Evolutionary conservation across 2,888 invertebrate species (phyloP), one percentile per base, ranked within the genome.

Genomic region (Lycocerus yunnanus): DNA sequence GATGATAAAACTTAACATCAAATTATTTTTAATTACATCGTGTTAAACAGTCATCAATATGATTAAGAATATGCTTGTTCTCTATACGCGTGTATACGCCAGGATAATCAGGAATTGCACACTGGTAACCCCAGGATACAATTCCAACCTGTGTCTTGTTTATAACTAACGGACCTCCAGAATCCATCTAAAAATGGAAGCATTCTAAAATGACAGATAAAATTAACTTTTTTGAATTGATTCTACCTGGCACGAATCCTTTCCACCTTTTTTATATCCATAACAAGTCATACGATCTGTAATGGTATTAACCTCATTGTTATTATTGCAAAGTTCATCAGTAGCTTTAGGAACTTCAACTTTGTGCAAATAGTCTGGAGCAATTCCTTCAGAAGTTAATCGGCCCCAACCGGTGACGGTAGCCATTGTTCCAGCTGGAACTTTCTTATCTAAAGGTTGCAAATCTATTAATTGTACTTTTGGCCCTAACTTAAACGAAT

Each of bases 221-320:
- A n/a, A n/a, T 43, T 6, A n/a, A 20, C 21, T 65, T n/a, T n/a
- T n/a, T n/a, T n/a, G n/a, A n/a, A 20, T n/a, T 43, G 2, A 5
- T 14, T n/a, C 27, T 63, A 70, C 69, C 63, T 70, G 69, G 13
- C 69, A 71, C 61, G 67, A 6, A 71, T 74, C 43, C 14, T 74
- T 61, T 67, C 66, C 63, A 59, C 71, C 74, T 15, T 60, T 65
- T 15, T 15, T 3, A 15, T 15, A 15, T 3, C 75, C 75, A 15
- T 61, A 71, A 58, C 75, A 75, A 18, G 71, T 72, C 75, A 75
- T 75, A 13, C 72, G 18, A 27, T 66, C 58, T 1, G 75, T 75
- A 15, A 75, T 69, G 14, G 18, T 18, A 11, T 21, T 60, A 10
- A 16, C 0, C 2, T 43, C n/a, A 11, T 72, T 61, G 14, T 15